Percentiles rank a stretch among this genome's conserved stretches.
These are phyloP conservation scores for Cosmia trapezina DNA, from an alignment of 2,888 invertebrate species.

Conservation along the genomic window DNA sequence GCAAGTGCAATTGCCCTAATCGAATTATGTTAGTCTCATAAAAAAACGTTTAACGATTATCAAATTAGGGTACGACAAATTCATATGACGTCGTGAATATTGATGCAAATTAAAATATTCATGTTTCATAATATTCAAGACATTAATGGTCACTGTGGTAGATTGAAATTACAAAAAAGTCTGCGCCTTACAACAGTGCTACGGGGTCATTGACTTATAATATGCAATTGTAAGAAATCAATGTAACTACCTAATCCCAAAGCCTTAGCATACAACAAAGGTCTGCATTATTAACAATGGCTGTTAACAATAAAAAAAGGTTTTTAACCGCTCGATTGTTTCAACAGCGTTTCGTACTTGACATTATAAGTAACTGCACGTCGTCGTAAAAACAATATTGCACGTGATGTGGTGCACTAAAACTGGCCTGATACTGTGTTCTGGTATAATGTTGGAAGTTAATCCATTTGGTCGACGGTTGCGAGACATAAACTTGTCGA, in stretches of 20 bases:
- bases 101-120: slow-evolving; percentile 53
- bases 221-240: slow-evolving; percentile 74
- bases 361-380: slow-evolving; percentile 71
- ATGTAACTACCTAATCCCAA: slow-evolving; percentile 69
- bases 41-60: slow-evolving; percentile 33
- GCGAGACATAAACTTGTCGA: slow-evolving; percentile 56
- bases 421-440: slow-evolving; percentile 58
- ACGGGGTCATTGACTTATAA: slow-evolving; percentile 60
- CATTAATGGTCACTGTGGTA: slow-evolving; percentile 52
- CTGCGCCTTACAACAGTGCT: slow-evolving; percentile 46
- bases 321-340: slow-evolving; percentile 76
- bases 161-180: slow-evolving; percentile 59
- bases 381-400: slow-evolving; percentile 63
- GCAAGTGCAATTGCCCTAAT: slow-evolving; percentile 4
- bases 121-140: slow-evolving; percentile 56
- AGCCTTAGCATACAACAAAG: slow-evolving; percentile 70
- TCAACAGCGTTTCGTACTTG: slow-evolving; percentile 69
- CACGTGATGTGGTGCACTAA: slow-evolving; percentile 69
- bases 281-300: slow-evolving; percentile 73
- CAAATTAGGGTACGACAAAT: slow-evolving; percentile 39
- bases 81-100: slow-evolving; percentile 29
- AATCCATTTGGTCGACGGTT: slow-evolving; percentile 44
- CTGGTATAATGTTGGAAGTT: slow-evolving; percentile 40
- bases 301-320: slow-evolving; percentile 73
- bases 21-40: slow-evolving; percentile 14